These are phyloP conservation scores for Stercorarius parasiticus DNA, from an alignment of 2,113 vertebrate genomes.

Conservation along the genomic window DNA sequence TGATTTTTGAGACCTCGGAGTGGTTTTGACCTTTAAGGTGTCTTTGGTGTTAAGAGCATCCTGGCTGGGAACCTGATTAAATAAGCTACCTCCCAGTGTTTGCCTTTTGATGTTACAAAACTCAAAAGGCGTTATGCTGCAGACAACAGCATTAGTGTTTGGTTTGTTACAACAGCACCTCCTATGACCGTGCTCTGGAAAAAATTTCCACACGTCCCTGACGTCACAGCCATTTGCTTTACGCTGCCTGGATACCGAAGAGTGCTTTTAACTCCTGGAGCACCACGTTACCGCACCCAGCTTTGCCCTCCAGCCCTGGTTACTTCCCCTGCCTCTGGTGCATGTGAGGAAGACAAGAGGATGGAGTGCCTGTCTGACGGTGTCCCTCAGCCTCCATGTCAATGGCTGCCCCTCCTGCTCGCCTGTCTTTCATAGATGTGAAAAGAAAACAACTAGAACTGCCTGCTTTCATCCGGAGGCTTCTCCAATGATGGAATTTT, in stretches of 20 bases:
- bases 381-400: background rate
- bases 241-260: constrained; percentile 78
- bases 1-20: background rate
- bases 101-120: constrained; percentile 60
- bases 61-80: constrained; percentile 42
- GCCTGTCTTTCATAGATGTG: background rate
- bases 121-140: constrained; percentile 43
- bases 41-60: constrained; percentile 21
- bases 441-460: background rate
- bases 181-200: constrained; percentile 75
- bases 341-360: background rate
- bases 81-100: constrained; percentile 25
- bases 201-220: constrained; percentile 79
- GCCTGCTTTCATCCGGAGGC: background rate
- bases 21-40: constrained; percentile 38
- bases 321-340: background rate
- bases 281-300: background rate
- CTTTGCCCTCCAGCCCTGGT: background rate
- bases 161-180: constrained; percentile 72
- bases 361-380: background rate
- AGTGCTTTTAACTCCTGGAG: constrained; percentile 75
- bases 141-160: constrained; percentile 63
- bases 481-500: background rate
- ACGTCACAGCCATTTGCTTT: constrained; percentile 79
- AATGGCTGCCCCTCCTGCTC: background rate